These are phyloP conservation scores for Centroberyx gerrardi DNA, from an alignment of 2,797 vertebrate genomes.

Conservation along the genomic window DNA sequence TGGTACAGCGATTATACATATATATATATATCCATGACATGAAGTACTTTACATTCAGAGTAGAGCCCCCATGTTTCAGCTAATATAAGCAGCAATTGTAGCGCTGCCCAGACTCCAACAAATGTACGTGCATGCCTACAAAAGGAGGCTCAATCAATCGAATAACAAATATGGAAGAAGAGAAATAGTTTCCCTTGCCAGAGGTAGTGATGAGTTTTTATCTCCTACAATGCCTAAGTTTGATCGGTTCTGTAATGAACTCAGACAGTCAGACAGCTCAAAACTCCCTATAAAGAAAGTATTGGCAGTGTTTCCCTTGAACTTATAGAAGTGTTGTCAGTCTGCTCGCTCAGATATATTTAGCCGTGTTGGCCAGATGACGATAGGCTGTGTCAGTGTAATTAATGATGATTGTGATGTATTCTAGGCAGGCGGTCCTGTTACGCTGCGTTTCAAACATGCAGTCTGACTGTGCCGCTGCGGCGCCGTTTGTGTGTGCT, in stretches of 20 bases:
- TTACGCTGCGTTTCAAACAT: conserved; percentile 45
- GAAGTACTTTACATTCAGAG: conserved; percentile 27
- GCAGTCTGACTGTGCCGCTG: conserved; percentile 58
- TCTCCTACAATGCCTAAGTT: conserved; percentile 4
- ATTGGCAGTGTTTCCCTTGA: conserved; percentile 29
- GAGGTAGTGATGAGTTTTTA: neutral
- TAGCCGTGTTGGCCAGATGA: conserved; percentile 24
- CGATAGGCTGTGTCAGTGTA: conserved; percentile 48
- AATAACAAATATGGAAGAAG: neutral
- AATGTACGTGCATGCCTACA: conserved; percentile 1
- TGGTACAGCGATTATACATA: conserved; percentile 27
- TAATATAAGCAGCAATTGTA: conserved; percentile 26
- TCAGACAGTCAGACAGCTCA: conserved; percentile 27
- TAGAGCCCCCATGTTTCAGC: conserved; percentile 22
- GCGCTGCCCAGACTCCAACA: neutral
- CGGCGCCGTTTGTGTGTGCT: conserved; percentile 16
- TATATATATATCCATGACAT: neutral
- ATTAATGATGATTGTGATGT: conserved; percentile 66
- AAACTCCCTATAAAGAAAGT: conserved; percentile 26
- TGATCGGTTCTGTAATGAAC: conserved; percentile 20
- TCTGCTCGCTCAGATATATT: conserved; percentile 55
- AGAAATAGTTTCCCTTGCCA: conserved; percentile 4
- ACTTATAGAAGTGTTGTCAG: conserved; percentile 43
- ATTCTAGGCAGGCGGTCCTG: conserved; percentile 56
- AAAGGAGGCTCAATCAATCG: conserved; percentile 24